A percentile compares a stretch with the other conserved stretches of the same genome.
Conservation (phyloP, 2,888 invertebrate genomes). For the Andrena hattorfiana region DNA sequence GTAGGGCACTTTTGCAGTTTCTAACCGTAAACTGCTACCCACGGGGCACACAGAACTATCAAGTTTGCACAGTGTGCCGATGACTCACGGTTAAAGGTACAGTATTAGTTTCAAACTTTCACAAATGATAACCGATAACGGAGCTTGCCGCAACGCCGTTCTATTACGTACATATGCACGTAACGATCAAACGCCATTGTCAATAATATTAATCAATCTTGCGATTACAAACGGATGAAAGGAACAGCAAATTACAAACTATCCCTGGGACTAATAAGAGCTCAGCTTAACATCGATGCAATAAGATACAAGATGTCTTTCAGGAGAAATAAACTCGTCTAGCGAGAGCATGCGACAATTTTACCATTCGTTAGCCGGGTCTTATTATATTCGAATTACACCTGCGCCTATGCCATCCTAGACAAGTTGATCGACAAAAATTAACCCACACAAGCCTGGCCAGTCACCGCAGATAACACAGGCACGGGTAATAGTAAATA, state of each 20-base stretch:
- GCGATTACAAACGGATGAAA: not conserved
- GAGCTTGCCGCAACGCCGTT: not conserved
- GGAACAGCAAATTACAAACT: not conserved
- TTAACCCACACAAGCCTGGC: constrained; percentile 27
- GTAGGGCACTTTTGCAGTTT: not conserved
- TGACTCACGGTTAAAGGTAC: constrained; percentile 31
- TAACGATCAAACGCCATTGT: not conserved
- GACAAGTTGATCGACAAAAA: constrained; percentile 43
- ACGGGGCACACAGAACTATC: not conserved
- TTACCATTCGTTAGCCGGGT: constrained; percentile 12
- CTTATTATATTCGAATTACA: constrained; percentile 36
- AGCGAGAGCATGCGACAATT: not conserved
- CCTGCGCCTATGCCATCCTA: constrained; percentile 51
- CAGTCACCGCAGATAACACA: constrained; percentile 65
- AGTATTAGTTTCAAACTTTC: constrained; percentile 49
- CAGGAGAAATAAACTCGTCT: not conserved
- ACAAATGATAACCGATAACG: constrained; percentile 44
- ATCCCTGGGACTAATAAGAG: not conserved
- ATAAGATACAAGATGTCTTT: not conserved
- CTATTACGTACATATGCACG: not conserved
- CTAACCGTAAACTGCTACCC: not conserved
- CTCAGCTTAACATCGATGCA: not conserved
- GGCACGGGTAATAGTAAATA: constrained; percentile 68
- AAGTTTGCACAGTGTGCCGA: not conserved
- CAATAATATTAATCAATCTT: too few relatives aligned